Percentiles rank a stretch among this genome's conserved stretches.
phyloP scores from a whole-genome alignment of 2,888 invertebrate species.

The Erebia aethiops region DNA sequence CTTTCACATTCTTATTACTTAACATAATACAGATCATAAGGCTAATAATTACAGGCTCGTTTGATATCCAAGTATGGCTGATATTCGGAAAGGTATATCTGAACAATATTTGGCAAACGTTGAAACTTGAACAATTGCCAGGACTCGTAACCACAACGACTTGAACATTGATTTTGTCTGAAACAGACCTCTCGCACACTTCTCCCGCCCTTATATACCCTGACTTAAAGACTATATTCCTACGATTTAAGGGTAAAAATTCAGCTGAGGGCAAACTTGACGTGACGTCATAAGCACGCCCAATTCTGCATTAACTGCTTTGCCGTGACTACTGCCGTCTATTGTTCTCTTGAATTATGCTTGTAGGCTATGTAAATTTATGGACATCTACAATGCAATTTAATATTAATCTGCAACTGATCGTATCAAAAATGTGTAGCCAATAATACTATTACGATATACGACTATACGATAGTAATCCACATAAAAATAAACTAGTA shows the following conservation, averaged over 20 bases:
- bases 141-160: constrained; percentile 20
- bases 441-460: too few species aligned
- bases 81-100: constrained; percentile 15
- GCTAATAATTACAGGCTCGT: background rate
- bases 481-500: too few species aligned
- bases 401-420: too few species aligned
- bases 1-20: too few species aligned
- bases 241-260: background rate
- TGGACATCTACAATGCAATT: too few species aligned
- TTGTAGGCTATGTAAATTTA: too few species aligned
- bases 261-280: constrained; percentile 7
- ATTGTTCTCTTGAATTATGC: constrained; percentile 5
- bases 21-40: too few species aligned
- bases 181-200: background rate
- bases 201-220: background rate
- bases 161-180: constrained; percentile 30
- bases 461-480: too few species aligned
- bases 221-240: constrained; percentile 4
- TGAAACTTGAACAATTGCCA: constrained; percentile 33
- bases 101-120: constrained; percentile 22
- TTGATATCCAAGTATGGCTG: background rate
- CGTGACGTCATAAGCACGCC: constrained; percentile 10
- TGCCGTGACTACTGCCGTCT: constrained; percentile 4
- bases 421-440: too few species aligned
- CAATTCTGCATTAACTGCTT: background rate